Conservation (phyloP, 2,888 invertebrate genomes). For the Cepaea hortensis region DNA sequence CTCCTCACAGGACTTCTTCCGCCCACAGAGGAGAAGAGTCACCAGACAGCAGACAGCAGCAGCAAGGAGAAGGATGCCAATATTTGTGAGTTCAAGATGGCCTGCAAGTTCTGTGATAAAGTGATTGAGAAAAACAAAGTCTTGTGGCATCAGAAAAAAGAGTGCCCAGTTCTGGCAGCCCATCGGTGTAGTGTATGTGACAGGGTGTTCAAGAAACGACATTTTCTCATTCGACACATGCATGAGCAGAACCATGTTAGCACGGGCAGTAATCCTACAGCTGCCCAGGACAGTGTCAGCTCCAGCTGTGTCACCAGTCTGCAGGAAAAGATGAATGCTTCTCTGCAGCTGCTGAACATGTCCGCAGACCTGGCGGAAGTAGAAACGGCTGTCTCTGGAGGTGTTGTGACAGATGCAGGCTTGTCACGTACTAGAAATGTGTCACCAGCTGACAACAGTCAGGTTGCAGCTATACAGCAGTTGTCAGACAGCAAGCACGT, state of each 20-base stretch:
- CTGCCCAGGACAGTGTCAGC: neutral
- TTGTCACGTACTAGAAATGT: neutral
- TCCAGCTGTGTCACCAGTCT: slow-evolving; percentile 23
- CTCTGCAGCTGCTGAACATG: neutral
- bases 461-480: neutral
- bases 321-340: slow-evolving; percentile 36
- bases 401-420: neutral
- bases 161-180: slow-evolving; percentile 36
- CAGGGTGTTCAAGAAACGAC: slow-evolving; percentile 38
- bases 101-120: slow-evolving; percentile 47
- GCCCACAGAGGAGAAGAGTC: neutral
- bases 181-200: slow-evolving; percentile 42
- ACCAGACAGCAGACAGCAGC: neutral
- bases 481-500: neutral
- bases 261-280: no score
- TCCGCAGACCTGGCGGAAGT: neutral
- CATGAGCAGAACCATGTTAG: slow-evolving; percentile 39
- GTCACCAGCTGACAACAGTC: no score
- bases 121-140: slow-evolving; percentile 29
- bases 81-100: slow-evolving; percentile 30
- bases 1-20: neutral
- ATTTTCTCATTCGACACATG: slow-evolving; percentile 41
- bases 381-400: neutral
- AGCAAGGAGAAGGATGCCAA: slow-evolving; percentile 2
- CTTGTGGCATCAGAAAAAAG: slow-evolving; percentile 33